Percentiles rank a stretch among this genome's conserved stretches.
These are phyloP conservation scores for Stenopsyche tienmushanensis DNA, from an alignment of 1,140 invertebrate genomes.

Conservation along the genomic window DNA sequence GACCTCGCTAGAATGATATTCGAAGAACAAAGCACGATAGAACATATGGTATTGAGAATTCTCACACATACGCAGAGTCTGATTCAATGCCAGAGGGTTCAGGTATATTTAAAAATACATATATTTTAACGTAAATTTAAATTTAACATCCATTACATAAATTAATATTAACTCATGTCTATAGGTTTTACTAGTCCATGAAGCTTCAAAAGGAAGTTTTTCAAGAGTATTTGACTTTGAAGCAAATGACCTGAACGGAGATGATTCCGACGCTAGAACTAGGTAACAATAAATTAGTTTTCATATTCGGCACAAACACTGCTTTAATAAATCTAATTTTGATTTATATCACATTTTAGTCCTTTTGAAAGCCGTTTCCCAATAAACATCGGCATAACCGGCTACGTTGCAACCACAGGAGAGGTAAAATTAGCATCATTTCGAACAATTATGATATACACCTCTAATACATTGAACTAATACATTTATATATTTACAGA, in stretches of 20 bases:
- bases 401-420: conserved; percentile 93
- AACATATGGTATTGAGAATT: conserved; percentile 92
- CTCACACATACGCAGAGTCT: conserved; percentile 92
- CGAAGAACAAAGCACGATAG: conserved; percentile 95
- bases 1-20: conserved; percentile 95
- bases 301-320: no score
- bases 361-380: conserved; percentile 92
- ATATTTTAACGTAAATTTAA: no score
- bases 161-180: conserved; percentile 27
- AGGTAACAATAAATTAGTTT: conserved; percentile 58
- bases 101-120: conserved; percentile 57
- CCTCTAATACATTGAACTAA: not conserved
- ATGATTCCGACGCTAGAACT: conserved; percentile 74
- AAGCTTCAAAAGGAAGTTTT: conserved; percentile 85
- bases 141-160: not conserved
- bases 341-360: conserved; percentile 54
- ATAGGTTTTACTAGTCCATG: conserved; percentile 83
- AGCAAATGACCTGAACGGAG: conserved; percentile 72
- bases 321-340: not conserved
- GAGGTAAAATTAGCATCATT: conserved; percentile 65
- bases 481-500: conserved; percentile 55
- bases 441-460: not conserved
- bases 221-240: conserved; percentile 91
- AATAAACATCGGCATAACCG: conserved; percentile 94
- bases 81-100: conserved; percentile 89